Conservation (phyloP, 1,140 invertebrate genomes). For the Bombus haemorrhoidalis region DNA sequence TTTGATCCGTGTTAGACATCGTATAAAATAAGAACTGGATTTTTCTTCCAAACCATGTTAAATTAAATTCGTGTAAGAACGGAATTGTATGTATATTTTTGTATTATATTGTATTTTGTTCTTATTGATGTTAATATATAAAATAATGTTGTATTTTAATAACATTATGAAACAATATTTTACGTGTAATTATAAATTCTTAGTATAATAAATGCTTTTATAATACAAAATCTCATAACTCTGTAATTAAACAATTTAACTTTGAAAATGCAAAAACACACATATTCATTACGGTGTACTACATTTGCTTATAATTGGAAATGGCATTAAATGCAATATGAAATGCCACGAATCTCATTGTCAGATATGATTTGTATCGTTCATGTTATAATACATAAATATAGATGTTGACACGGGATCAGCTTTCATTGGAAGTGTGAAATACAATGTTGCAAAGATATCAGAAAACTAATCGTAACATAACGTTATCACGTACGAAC, state of each 20-base stretch:
- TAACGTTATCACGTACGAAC: not conserved
- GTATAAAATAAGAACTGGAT: too few species aligned
- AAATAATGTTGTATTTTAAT: too few species aligned
- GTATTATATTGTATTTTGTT: too few species aligned
- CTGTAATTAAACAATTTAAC: not conserved
- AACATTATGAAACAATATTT: too few species aligned
- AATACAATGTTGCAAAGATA: not conserved
- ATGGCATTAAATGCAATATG: not conserved
- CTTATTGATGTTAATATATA: too few species aligned
- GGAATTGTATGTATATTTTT: too few species aligned
- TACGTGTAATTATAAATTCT: not conserved
- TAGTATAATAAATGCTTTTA: not conserved
- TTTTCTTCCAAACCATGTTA: too few species aligned
- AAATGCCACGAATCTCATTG: not conserved
- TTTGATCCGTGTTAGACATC: too few species aligned
- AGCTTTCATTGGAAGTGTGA: not conserved
- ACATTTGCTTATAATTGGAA: not conserved
- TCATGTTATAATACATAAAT: not conserved
- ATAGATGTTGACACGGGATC: not conserved
- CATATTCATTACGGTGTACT: not conserved
- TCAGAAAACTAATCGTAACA: not conserved
- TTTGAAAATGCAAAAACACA: not conserved
- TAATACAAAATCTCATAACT: not conserved
- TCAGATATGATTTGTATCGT: not conserved
- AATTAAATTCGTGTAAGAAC: too few species aligned